These are phyloP conservation scores for Palythoa heliodiscus DNA, from an alignment of 92 coral and sea anemone genomes.

Conservation along the genomic window DNA sequence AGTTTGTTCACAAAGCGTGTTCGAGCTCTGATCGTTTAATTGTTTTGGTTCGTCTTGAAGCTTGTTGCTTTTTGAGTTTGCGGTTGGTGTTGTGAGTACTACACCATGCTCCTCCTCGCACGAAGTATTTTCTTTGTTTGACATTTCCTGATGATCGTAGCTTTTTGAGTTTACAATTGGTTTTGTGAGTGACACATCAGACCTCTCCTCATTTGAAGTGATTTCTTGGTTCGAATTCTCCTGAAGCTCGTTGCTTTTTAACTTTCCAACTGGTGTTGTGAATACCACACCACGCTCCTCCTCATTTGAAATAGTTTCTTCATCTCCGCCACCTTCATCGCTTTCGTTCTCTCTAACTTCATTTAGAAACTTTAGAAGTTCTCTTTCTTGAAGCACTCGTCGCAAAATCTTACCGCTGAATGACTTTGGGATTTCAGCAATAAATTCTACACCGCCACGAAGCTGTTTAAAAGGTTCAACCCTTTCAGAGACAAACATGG, in stretches of 20 bases:
- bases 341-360: background rate
- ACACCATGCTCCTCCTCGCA: too few species aligned
- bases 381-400: conserved; percentile 61
- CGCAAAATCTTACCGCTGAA: conserved; percentile 78
- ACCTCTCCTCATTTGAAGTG: too few species aligned
- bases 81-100: too few species aligned
- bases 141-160: background rate
- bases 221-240: background rate
- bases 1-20: too few species aligned
- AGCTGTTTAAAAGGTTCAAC: conserved; percentile 70
- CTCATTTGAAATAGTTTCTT: background rate
- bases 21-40: too few species aligned
- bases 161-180: background rate
- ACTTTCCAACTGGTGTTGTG: background rate
- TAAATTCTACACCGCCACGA: conserved; percentile 75
- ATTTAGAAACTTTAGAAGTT: background rate
- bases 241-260: background rate
- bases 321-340: background rate
- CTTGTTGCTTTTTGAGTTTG: background rate
- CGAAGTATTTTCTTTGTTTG: background rate
- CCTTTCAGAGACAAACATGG: conserved; percentile 54
- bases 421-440: conserved; percentile 78
- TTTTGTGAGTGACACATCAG: too few species aligned
- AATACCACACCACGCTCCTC: background rate
- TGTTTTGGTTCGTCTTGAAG: too few species aligned